Evolutionary conservation across 2,888 invertebrate genomes (phyloP).

Genomic region (Orthosia gracilis): DNA sequence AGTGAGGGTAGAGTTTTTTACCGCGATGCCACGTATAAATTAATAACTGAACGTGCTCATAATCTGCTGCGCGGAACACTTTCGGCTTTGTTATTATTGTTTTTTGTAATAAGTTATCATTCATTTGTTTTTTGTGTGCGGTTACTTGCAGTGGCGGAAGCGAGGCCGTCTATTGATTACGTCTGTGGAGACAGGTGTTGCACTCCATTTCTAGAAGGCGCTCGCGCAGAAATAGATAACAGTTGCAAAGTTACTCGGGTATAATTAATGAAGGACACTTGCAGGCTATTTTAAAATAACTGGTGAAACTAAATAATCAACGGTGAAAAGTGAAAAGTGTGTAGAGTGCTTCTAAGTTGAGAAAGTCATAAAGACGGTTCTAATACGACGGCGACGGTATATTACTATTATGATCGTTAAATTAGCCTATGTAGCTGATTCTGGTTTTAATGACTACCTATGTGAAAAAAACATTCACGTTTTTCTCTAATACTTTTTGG

Average conservation of each 20-base stretch:
- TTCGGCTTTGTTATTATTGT: constrained; percentile 87
- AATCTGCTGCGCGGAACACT: constrained; percentile 90
- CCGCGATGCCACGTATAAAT: constrained; percentile 89
- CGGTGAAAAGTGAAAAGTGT: neutral
- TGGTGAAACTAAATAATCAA: neutral
- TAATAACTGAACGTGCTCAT: constrained; percentile 91
- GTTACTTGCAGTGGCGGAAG: constrained; percentile 78
- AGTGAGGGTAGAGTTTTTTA: constrained; percentile 89
- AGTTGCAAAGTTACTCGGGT: constrained; percentile 23
- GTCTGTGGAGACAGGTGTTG: constrained; percentile 86
- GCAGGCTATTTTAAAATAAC: neutral
- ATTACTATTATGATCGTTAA: neutral
- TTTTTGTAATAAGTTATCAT: constrained; percentile 80
- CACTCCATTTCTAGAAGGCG: constrained; percentile 50
- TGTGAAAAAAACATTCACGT: neutral
- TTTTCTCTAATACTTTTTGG: constrained; percentile 20
- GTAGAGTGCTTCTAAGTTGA: neutral
- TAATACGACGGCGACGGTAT: neutral
- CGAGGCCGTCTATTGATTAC: constrained; percentile 86
- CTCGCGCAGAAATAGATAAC: constrained; percentile 49
- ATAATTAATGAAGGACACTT: neutral
- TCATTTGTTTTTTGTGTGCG: constrained; percentile 89
- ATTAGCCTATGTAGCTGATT: neutral
- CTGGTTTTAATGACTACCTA: neutral
- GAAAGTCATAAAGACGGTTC: constrained; percentile 5